A percentile compares a stretch with the other conserved stretches of the same genome.
Conservation (phyloP, 2,888 invertebrate genomes). For the Nineta flava region DNA sequence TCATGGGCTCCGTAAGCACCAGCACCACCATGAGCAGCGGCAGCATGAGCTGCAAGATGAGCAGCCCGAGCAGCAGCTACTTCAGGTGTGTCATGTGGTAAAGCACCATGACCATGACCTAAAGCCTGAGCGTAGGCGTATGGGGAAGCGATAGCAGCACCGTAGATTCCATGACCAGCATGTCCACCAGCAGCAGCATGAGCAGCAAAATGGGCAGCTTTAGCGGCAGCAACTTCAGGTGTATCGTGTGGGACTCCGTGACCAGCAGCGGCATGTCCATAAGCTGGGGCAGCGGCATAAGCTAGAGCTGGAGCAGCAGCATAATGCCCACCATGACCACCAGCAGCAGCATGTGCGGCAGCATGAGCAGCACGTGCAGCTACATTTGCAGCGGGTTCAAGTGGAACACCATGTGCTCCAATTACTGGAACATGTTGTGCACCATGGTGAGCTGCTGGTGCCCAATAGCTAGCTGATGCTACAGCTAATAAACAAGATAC, state of each 20-base stretch:
- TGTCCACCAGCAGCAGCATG: slow-evolving; percentile 4
- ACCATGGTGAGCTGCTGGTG: slow-evolving; percentile 10
- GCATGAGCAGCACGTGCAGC: slow-evolving; percentile 11
- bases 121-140: slow-evolving; percentile 3
- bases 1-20: slow-evolving; percentile 6
- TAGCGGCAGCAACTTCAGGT: slow-evolving; percentile 9
- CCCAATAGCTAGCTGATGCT: slow-evolving; percentile 9
- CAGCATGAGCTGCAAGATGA: slow-evolving; percentile 6
- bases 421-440: slow-evolving; percentile 3
- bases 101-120: background rate
- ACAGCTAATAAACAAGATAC: slow-evolving; percentile 10
- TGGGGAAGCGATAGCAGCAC: slow-evolving; percentile 2
- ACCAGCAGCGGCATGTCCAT: background rate
- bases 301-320: background rate
- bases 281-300: background rate
- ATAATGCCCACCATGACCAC: background rate
- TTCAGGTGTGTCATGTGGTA: slow-evolving; percentile 8
- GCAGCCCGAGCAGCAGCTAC: slow-evolving; percentile 9
- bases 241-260: slow-evolving; percentile 3
- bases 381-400: slow-evolving; percentile 4
- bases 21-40: slow-evolving; percentile 4
- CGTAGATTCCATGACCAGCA: slow-evolving; percentile 2
- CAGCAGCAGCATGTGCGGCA: slow-evolving; percentile 8
- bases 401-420: slow-evolving; percentile 4
- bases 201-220: slow-evolving; percentile 4